These are phyloP conservation scores for Taxidea taxus DNA, from an alignment of 2,113 vertebrate species.

Conservation along the genomic window DNA sequence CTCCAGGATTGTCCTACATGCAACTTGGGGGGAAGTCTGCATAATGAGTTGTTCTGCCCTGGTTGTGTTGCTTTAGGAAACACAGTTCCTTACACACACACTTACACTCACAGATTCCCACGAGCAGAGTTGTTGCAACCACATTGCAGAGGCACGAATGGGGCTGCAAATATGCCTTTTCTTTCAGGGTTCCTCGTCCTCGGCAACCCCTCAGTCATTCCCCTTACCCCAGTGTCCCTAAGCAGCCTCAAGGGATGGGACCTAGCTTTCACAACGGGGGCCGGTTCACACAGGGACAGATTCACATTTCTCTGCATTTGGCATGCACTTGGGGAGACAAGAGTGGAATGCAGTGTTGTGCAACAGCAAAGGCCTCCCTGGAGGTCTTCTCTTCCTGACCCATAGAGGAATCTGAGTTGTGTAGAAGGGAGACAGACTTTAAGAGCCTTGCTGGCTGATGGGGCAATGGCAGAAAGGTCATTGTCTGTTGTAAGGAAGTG, in stretches of 20 bases:
- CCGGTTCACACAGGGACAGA: background rate
- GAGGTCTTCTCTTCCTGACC: background rate
- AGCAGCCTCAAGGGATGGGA: background rate
- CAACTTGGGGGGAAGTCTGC: background rate
- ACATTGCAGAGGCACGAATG: background rate
- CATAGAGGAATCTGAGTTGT: background rate
- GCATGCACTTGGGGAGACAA: background rate
- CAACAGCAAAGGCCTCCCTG: background rate
- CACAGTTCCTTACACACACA: background rate
- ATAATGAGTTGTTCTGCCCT: accelerated
- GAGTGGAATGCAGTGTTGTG: background rate
- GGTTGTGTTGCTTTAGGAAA: background rate
- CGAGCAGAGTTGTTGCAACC: background rate
- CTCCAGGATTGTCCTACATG: too few relatives aligned
- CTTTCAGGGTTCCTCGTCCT: background rate
- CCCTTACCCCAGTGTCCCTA: background rate
- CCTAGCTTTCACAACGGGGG: background rate
- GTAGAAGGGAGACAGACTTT: background rate
- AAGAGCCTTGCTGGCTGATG: background rate
- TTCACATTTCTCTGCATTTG: background rate
- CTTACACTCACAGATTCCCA: background rate
- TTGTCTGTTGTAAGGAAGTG: background rate
- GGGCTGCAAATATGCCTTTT: background rate
- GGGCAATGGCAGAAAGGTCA: background rate
- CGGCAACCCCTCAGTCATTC: background rate